Percentiles rank a stretch among this genome's conserved stretches.
Conservation (phyloP, 2,113 vertebrate species). For the Syrmaticus mikado region DNA sequence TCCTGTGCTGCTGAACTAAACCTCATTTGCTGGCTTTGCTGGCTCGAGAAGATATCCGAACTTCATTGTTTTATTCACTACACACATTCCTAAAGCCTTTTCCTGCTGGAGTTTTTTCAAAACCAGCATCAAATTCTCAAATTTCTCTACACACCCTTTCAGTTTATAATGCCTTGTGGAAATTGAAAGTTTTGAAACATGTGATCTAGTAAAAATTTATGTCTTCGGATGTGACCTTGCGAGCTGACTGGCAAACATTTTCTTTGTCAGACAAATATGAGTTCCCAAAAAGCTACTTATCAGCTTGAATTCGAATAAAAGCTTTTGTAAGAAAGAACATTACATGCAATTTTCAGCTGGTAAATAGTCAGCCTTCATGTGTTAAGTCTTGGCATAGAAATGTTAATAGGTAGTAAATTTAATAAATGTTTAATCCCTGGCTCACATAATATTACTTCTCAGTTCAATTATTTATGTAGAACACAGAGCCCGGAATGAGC, state of each 20-base stretch:
- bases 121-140: background rate
- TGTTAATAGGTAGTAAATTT: background rate
- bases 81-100: background rate
- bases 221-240: background rate
- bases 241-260: background rate
- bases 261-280: background rate
- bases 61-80: background rate
- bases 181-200: background rate
- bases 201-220: background rate
- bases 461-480: background rate
- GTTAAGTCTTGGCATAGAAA: background rate
- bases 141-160: fast-evolving
- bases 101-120: background rate
- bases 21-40: background rate
- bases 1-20: background rate
- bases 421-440: background rate
- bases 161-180: background rate
- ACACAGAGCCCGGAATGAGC: background rate
- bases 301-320: background rate
- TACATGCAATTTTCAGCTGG: background rate
- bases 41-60: background rate
- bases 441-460: background rate
- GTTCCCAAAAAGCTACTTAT: background rate
- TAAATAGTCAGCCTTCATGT: background rate
- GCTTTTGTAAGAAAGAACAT: background rate